Evolutionary conservation across 2,113 vertebrate genomes (phyloP), one percentile per base, ranked within the genome.

Genomic region (Pteruthius melanotis): DNA sequence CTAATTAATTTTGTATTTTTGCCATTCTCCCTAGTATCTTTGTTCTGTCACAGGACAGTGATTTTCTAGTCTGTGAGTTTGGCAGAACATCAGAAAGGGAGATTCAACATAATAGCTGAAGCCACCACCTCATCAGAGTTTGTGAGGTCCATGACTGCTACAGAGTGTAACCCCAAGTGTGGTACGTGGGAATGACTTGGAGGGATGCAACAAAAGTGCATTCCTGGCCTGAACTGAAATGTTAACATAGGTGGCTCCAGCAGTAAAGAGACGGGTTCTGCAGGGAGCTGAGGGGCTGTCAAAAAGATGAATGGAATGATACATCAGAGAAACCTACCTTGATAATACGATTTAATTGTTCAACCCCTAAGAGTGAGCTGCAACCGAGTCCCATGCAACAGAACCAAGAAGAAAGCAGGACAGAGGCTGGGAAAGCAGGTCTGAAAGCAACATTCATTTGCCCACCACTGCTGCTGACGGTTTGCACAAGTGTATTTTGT

Each of bases 1-100:
- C 18, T 1, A 92, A 91, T 90, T 87, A 53, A 93, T 85, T 90
- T 60, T 83, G 49, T 24, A 53, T 35, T 70, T 95, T 85, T 69
- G 57, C 63, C 31, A 27, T 82, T 94, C 61, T 85, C 82, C 53
- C 40, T 39, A 54, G 49, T 33, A 80, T 61, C 82, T 91, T 68
- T 49, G 54, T 71, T 40, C 61, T 56, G 65, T 31, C 88, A 80
- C 66, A 86, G 54, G 50, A 80, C 82, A 59, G 68, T 53, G 86
- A 94, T 92, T 94, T 96, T 90, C 50, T 54, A 77, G 75, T 45
- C 79, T 33, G 22, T 4, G 6, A 74, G 9, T 77, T 30, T 94
- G 79, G 79, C 71, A 93, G 79, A 72, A 90, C 27, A 53, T 72
- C 75, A 72, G 61, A 68, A 85, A 83, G 39, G 11, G 19, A 92